Base-by-base conservation (phyloP, 2,797 vertebrate genomes). In the Oreortyx pictus region DNA sequence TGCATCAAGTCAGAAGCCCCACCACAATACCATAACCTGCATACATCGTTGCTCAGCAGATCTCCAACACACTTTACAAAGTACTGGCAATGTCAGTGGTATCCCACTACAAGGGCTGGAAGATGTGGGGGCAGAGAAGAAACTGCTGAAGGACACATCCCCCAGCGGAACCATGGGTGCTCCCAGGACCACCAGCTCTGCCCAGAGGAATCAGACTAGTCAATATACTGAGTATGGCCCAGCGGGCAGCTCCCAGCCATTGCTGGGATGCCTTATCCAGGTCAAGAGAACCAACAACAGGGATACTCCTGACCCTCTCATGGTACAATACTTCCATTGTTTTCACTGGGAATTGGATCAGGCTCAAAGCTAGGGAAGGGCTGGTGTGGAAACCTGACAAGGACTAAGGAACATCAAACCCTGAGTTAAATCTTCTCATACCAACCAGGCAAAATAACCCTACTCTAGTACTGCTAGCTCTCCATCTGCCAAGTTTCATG, bases 81-180 rank as follows among this genome's bases (percentile, higher is more conserved):
- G 18, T 16, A 17, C 16, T 17, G 23, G 2, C n/a, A 37, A 37
- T 3, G 7, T 39, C 86, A 49, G 13, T 0, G 0, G 5, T 16
- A 7, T 29, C 43, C 29, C 5, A 2, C 2, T 41, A 49, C 47
- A 59, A 56, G 0, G 47, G 52, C 54, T 60, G 65, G 70, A 14
- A 78, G 64, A 62, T 0, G 0, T 7, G 11, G 47, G 59, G 37
- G 5, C 11, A 25, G 23, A 84, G 22, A 68, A 64, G 37, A 0
- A 1, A 8, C 33, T 52, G 23, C 23, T 59, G 14, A 29, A 77
- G 65, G 72, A 65, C 46, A 49, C 0, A 0, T 52, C 60, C 15
- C 43, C 43, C 71, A 66, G 25, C 1, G 59, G 71, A 18, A 25
- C 52, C 7, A 19, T 41, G 65, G n/a, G 13, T 49, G 29, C 31